phyloP scores from a whole-genome alignment of 2,113 vertebrate species.

The Dolichallabes microphthalmus region DNA sequence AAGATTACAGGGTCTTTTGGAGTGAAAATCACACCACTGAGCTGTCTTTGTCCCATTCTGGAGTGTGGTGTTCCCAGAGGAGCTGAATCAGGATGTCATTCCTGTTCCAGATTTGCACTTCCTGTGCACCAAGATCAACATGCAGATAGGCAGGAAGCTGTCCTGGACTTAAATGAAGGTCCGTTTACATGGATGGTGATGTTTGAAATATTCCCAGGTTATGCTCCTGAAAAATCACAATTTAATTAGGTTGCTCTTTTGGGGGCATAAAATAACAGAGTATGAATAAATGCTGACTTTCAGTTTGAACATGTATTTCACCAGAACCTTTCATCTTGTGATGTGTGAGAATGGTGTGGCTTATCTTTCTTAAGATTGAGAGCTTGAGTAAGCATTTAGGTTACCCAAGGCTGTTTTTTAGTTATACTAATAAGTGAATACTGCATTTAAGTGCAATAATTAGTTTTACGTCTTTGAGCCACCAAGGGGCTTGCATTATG shows the following conservation, averaged over 20 bases:
- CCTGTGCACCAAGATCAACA: slow-evolving; percentile 52
- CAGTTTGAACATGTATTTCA: background rate
- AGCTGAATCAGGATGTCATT: slow-evolving; percentile 50
- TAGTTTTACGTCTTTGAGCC: background rate
- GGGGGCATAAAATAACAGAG: background rate
- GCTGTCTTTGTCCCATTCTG: slow-evolving; percentile 61
- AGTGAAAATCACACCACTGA: slow-evolving; percentile 48
- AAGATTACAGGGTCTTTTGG: background rate
- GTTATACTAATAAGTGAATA: background rate
- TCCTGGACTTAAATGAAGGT: background rate
- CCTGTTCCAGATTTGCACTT: slow-evolving; percentile 47
- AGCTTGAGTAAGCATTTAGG: background rate
- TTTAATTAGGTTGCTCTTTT: background rate
- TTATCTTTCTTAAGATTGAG: background rate
- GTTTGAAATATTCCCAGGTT: background rate
- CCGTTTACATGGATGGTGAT: slow-evolving; percentile 12
- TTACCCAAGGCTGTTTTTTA: background rate
- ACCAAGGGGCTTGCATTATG: background rate
- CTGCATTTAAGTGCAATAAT: background rate
- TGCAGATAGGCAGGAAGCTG: slow-evolving; percentile 49
- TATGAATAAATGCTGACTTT: background rate
- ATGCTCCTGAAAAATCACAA: background rate
- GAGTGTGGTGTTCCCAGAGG: slow-evolving; percentile 48
- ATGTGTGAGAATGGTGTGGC: background rate
- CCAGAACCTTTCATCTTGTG: background rate